Conservation (phyloP, 2,113 vertebrate species). For the Callopanchax toddi region DNA sequence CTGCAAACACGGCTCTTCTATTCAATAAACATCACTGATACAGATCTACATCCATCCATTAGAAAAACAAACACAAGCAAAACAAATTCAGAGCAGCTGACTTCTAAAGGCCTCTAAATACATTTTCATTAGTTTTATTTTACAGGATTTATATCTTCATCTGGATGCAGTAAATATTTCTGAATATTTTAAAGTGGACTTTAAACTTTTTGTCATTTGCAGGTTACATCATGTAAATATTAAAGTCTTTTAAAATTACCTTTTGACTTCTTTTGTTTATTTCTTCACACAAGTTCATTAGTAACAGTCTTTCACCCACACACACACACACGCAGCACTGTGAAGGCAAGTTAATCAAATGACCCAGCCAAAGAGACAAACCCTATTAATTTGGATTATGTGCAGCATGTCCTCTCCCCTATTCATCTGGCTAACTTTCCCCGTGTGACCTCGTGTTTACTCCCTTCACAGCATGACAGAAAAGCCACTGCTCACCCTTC, state of each 20-base stretch:
- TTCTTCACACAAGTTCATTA: constrained; percentile 8
- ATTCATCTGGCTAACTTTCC: constrained; percentile 23
- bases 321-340: background rate
- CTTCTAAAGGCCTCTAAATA: background rate
- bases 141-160: background rate
- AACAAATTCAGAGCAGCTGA: background rate
- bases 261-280: constrained; percentile 18
- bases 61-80: constrained; percentile 14
- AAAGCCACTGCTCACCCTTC: constrained; percentile 14
- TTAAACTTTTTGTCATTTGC: background rate
- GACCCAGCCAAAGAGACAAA: constrained; percentile 39
- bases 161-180: background rate
- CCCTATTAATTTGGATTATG: constrained; percentile 39
- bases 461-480: constrained; percentile 32
- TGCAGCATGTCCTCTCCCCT: constrained; percentile 24
- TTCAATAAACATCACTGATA: constrained; percentile 76
- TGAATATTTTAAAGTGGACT: constrained; percentile 1
- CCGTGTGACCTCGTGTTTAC: constrained; percentile 36
- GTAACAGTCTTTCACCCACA: constrained; percentile 6
- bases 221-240: constrained; percentile 14
- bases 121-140: constrained; percentile 10
- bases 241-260: constrained; percentile 43
- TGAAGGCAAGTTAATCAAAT: constrained; percentile 37
- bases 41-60: constrained; percentile 45
- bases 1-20: constrained; percentile 72